Evolutionary conservation across 2,113 vertebrate species (phyloP), one percentile per base, ranked within the genome.

Genomic region (Misgurnus mizolepis): DNA sequence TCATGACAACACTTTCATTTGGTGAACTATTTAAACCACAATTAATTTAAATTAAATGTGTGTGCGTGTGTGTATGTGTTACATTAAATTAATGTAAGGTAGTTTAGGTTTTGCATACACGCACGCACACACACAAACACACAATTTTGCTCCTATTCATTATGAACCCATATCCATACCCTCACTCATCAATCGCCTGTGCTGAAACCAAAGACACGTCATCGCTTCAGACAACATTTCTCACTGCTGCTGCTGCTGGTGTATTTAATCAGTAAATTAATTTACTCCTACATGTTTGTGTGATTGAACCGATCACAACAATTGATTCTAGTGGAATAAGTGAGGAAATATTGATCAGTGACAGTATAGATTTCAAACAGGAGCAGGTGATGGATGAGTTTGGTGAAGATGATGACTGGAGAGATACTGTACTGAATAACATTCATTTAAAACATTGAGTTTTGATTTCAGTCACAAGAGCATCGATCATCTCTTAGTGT

Each of bases 231-330:
- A 65, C 70, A 87, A 79, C 83, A 84, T 83, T 83, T 65, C 71
- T 92, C 89, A 85, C 82, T 84, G 86, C 76, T 81, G 56, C 76
- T 81, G 56, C 60, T 68, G 66, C 67, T 88, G 87, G 90, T 88
- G 82, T 83, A 86, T 88, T 72, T 82, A 85, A 80, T 86, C 88
- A 84, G 89, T 89, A 83, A 89, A 91, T 91, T 86, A 90, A 90
- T 88, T 85, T 75, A 87, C 88, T 85, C 87, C 90, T 86, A 86
- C 83, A 67, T 70, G 80, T 80, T 84, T 10, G 0, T 76, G 79
- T 80, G 78, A 82, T 79, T 77, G 88, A 85, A 83, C 87, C 84
- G 82, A 69, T 81, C 81, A 84, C 80, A 72, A 62, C 79, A 80
- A 90, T 89, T 87, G 89, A 92, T 89, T 86, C 62, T 18, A 85